phyloP scores from a whole-genome alignment of 2,113 vertebrate species.

The Pan paniscus region DNA sequence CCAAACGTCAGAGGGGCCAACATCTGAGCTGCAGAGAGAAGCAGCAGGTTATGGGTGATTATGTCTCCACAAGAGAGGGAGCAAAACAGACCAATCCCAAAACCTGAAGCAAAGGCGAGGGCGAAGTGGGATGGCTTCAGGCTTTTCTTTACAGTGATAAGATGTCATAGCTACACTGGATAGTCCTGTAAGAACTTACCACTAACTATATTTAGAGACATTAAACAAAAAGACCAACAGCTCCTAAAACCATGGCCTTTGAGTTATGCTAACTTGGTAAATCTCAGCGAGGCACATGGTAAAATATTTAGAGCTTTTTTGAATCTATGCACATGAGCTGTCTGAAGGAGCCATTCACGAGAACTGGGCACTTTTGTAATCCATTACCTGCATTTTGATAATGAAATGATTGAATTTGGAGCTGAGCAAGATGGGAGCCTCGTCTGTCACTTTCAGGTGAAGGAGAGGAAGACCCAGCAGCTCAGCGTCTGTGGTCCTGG shows the following conservation, averaged over 20 bases:
- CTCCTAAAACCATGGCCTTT: fast-evolving
- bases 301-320: not conserved
- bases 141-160: not conserved
- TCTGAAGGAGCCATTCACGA: fast-evolving
- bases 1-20: not conserved
- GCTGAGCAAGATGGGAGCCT: not conserved
- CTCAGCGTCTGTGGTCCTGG: fast-evolving
- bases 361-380: not conserved
- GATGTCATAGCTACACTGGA: fast-evolving
- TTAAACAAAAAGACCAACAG: not conserved
- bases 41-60: not conserved
- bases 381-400: fast-evolving
- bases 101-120: not conserved
- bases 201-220: no score
- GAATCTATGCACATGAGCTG: not conserved
- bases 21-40: not conserved
- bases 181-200: not conserved
- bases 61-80: fast-evolving
- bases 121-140: not conserved
- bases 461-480: fast-evolving
- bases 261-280: fast-evolving
- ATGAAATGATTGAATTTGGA: not conserved
- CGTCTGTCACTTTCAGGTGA: not conserved
- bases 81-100: not conserved
- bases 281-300: not conserved